phyloP scores from a whole-genome alignment of 2,797 vertebrate genomes.

The Aviceda leuphotes region DNA sequence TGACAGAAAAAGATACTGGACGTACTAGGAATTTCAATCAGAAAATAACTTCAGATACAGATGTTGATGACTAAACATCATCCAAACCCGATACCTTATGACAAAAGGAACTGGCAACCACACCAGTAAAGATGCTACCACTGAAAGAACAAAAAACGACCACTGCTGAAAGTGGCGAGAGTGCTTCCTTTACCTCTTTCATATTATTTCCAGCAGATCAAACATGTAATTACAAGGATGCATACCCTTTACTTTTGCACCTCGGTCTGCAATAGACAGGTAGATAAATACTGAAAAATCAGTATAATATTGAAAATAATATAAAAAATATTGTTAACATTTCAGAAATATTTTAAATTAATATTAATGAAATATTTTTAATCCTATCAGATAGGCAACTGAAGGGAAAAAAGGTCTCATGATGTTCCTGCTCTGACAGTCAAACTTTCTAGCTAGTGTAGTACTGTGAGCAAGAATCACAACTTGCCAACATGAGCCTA shows the following conservation, averaged over 20 bases:
- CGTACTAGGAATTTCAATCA: background rate
- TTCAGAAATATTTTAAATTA: background rate
- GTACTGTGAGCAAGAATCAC: background rate
- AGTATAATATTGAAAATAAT: background rate
- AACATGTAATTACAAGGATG: background rate
- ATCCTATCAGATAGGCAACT: background rate
- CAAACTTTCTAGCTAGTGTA: background rate
- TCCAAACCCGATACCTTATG: background rate
- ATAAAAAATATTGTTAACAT: background rate
- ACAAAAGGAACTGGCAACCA: background rate
- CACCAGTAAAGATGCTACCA: background rate
- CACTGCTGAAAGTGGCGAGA: background rate
- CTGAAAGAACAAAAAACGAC: background rate
- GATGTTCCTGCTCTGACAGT: background rate
- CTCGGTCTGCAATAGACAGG: background rate
- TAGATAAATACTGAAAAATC: background rate
- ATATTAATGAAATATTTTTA: background rate
- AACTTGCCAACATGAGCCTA: background rate
- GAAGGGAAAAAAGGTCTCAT: background rate
- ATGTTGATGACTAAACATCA: background rate
- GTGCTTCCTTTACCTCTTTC: background rate
- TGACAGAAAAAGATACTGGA: background rate
- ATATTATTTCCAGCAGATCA: background rate
- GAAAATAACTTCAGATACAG: background rate
- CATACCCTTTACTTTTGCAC: background rate